phyloP scores from a whole-genome alignment of 2,797 vertebrate genomes.

The Pteropus rufus region DNA sequence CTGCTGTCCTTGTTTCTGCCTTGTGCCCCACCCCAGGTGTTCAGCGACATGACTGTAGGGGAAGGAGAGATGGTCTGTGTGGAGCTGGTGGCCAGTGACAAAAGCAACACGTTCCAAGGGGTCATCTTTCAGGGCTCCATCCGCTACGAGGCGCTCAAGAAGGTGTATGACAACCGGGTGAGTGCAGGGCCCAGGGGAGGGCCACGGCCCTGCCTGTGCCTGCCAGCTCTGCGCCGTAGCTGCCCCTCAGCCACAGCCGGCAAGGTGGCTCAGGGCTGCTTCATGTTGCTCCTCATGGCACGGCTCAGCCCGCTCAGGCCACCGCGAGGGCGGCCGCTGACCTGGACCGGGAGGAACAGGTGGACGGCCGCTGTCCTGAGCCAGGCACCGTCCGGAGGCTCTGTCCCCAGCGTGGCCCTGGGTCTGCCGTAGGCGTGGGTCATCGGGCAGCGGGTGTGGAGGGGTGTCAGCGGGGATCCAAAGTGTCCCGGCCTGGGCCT shows the following conservation, averaged over 20 bases:
- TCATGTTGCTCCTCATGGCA: accelerated
- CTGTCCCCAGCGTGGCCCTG: neutral
- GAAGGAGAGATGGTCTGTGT: slow-evolving; percentile 99
- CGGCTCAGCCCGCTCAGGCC: accelerated
- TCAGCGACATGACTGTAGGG: slow-evolving; percentile 96
- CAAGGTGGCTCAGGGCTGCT: accelerated
- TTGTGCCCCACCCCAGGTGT: slow-evolving; percentile 85
- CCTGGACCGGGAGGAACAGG: neutral
- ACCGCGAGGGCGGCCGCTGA: neutral
- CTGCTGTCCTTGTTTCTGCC: accelerated
- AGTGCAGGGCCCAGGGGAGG: neutral
- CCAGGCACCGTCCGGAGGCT: accelerated
- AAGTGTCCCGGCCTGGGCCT: accelerated
- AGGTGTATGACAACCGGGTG: slow-evolving; percentile 98
- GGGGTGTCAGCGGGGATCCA: accelerated
- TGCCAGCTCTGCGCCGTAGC: neutral
- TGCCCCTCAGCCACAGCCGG: accelerated
- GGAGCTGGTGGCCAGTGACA: slow-evolving; percentile 97
- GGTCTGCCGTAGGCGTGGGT: neutral
- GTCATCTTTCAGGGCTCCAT: slow-evolving; percentile 99
- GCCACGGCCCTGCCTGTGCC: too few species aligned
- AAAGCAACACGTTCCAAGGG: slow-evolving; percentile 95
- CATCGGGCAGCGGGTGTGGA: accelerated
- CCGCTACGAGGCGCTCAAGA: slow-evolving; percentile 97
- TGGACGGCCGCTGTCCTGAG: accelerated